A percentile compares a stretch with the other conserved stretches of the same genome.
Conservation (phyloP, 1,140 invertebrate genomes). For the Drusus annulatus region DNA sequence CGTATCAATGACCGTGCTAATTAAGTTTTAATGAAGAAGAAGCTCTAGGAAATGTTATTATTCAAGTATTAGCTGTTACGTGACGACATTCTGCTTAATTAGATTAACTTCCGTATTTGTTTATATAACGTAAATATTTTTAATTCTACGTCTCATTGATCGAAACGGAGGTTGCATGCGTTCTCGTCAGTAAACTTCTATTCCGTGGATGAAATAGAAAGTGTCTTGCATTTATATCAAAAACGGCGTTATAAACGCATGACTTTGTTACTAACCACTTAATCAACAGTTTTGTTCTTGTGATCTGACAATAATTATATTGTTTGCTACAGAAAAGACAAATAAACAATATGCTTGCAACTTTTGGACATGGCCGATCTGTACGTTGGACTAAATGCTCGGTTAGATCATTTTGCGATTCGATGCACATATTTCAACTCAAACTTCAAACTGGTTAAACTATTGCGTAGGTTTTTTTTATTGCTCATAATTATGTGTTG, state of each 20-base stretch:
- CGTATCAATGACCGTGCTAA: neutral
- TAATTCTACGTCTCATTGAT: constrained; percentile 8
- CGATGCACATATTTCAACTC: no score
- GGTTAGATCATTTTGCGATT: no score
- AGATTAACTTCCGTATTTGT: neutral
- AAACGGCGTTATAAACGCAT: neutral
- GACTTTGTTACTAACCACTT: no score
- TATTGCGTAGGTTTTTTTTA: no score
- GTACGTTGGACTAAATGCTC: neutral
- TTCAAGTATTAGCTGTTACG: neutral
- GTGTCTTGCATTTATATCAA: neutral
- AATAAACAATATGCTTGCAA: neutral
- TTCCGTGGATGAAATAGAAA: constrained; percentile 29
- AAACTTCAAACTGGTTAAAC: no score
- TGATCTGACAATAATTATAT: no score
- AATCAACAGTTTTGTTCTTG: no score
- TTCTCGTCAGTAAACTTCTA: neutral
- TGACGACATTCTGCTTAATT: neutral
- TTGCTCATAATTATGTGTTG: no score
- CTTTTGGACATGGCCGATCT: neutral
- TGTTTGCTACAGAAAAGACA: no score
- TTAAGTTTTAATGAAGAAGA: neutral
- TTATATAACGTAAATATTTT: neutral
- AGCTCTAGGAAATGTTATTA: neutral
- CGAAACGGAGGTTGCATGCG: constrained; percentile 1